phyloP scores from a whole-genome alignment of 2,113 vertebrate genomes.

The Carlito syrichta region DNA sequence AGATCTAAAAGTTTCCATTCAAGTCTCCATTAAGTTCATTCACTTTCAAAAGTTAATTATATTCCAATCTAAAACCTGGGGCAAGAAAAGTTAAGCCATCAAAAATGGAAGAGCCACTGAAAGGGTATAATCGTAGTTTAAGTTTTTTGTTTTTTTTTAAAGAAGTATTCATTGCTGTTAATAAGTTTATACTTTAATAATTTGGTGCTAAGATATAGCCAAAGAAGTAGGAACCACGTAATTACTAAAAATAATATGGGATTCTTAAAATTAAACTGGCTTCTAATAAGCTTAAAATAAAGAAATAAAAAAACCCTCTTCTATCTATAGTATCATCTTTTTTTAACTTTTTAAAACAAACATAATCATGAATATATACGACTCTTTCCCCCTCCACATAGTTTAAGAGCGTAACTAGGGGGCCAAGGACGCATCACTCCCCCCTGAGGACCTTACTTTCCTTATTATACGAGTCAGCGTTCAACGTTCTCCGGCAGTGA shows the following conservation, averaged over 20 bases:
- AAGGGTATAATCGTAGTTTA: not conserved
- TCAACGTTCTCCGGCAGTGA: constrained; percentile 37
- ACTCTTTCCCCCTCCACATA: not conserved
- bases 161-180: not conserved
- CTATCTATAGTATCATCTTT: not conserved
- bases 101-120: not conserved
- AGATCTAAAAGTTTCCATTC: not conserved
- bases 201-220: not conserved
- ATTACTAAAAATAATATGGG: not conserved
- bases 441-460: not conserved
- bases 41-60: constrained; percentile 44
- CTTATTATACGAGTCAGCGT: not conserved
- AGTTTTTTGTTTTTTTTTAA: not conserved
- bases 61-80: not conserved
- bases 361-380: not conserved
- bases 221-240: not conserved
- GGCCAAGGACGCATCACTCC: not conserved
- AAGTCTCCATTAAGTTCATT: not conserved
- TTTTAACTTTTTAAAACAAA: not conserved
- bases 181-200: not conserved
- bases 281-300: too few relatives aligned
- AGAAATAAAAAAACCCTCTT: not conserved
- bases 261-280: not conserved
- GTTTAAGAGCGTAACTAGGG: not conserved
- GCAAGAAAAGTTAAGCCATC: not conserved